Evolutionary conservation across 2,113 vertebrate genomes (phyloP).

Genomic region (Ceyx cyanopectus): DNA sequence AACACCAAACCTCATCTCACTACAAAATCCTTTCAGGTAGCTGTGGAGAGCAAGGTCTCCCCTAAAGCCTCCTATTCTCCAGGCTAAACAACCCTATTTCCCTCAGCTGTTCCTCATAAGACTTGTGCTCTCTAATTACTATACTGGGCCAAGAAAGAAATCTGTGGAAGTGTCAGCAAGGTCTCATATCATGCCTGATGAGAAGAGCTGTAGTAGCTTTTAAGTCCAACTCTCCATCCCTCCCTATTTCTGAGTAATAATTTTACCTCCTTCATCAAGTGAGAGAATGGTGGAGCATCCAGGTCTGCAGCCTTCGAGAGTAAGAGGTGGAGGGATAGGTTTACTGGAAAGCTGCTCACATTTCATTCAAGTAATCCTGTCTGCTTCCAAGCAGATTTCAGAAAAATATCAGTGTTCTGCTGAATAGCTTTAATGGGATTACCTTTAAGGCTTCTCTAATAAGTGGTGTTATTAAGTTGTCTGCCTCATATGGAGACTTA

Average conservation of each 20-base stretch:
- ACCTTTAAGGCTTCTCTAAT: conserved; percentile 75
- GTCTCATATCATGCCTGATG: fast-evolving
- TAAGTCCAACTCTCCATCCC: background rate
- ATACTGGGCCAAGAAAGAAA: background rate
- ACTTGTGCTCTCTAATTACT: background rate
- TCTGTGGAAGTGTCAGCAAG: background rate
- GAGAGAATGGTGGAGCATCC: fast-evolving
- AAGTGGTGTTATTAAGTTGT: conserved; percentile 72
- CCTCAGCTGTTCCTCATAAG: background rate
- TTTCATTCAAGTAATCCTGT: conserved; percentile 64
- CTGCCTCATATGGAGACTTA: conserved; percentile 58
- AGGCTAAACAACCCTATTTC: background rate
- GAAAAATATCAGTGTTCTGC: conserved; percentile 65
- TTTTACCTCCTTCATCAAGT: background rate
- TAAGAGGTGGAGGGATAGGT: background rate
- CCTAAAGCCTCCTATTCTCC: background rate
- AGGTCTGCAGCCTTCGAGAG: background rate
- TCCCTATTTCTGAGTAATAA: background rate
- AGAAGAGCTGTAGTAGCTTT: background rate
- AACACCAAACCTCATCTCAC: background rate
- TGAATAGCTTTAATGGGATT: conserved; percentile 75
- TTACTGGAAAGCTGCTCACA: conserved; percentile 54
- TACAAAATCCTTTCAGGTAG: background rate
- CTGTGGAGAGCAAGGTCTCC: background rate
- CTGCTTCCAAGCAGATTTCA: conserved; percentile 71